phyloP scores from a whole-genome alignment of 1,140 invertebrate genomes.

The Drosophila ironensis region DNA sequence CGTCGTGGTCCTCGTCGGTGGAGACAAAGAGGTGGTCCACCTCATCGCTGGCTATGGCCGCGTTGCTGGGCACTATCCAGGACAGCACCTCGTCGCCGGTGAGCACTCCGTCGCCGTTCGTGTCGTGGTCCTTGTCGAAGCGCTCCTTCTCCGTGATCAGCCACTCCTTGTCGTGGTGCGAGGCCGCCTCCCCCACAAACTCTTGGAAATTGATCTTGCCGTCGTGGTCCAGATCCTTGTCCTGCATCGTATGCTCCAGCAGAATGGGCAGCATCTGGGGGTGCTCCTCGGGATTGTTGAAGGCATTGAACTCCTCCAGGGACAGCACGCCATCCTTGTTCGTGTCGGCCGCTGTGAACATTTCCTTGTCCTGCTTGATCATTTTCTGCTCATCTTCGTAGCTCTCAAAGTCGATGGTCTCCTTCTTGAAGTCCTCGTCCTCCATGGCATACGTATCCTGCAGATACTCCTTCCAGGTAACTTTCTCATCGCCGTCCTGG shows the following conservation, averaged over 20 bases:
- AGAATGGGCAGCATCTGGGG: conserved; percentile 93
- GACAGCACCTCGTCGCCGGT: conserved; percentile 90
- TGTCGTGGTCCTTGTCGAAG: conserved; percentile 95
- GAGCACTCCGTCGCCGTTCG: conserved; percentile 92
- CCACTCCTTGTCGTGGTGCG: conserved; percentile 91
- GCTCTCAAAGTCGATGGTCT: conserved; percentile 82
- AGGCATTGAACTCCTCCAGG: conserved; percentile 92
- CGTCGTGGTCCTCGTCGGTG: conserved; percentile 95
- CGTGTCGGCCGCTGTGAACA: conserved; percentile 93
- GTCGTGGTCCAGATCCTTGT: conserved; percentile 94
- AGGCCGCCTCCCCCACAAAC: conserved; percentile 89
- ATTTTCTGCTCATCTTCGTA: conserved; percentile 83
- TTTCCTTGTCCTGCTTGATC: conserved; percentile 90
- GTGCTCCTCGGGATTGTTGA: conserved; percentile 97
- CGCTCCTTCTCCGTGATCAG: conserved; percentile 92
- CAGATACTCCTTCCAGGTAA: conserved; percentile 95
- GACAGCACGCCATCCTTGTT: conserved; percentile 92
- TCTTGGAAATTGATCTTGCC: conserved; percentile 92
- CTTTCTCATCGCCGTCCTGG: conserved; percentile 89
- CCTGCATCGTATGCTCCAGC: conserved; percentile 90
- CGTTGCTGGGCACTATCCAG: conserved; percentile 96
- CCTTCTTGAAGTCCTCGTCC: conserved; percentile 82
- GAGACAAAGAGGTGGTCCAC: conserved; percentile 94
- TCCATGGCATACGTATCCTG: conserved; percentile 90
- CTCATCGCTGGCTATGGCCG: conserved; percentile 95